Evolutionary conservation across 2,888 invertebrate genomes (phyloP), one percentile per base, ranked within the genome.

Genomic region (Drosophila rubida): DNA sequence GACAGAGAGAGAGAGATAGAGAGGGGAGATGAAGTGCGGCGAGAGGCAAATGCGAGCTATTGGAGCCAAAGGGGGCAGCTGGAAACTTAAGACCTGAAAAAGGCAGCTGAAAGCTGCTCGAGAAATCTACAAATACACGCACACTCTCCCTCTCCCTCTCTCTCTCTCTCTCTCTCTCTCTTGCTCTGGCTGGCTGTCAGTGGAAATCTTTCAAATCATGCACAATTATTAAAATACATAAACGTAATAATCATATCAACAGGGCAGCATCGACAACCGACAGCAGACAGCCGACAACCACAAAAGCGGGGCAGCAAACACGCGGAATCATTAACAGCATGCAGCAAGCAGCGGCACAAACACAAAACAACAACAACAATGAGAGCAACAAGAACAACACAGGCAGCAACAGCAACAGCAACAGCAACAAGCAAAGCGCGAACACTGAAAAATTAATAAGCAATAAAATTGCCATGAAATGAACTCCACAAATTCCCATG

Each of bases 381-480:
- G 81, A 85, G 69, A 83, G 79, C 83, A 84, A 45, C 50, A 45
- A 14, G 37, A 51, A 7, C 32, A 49, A n/a, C 49, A 57, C 4
- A 44, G 54, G 14, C 45, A 55, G 11, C 55, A 61, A 22, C 55
- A 50, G 30, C 46, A 50, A 37, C 58, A 74, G 35, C 32, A 48
- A 41, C 66, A 54, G 23, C 37, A 63, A 55, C 60, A 70, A 73
- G 51, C 60, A 79, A 87, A 79, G 83, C 85, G 87, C 87, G 71
- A 84, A 81, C 83, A 84, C 78, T 84, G 71, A 84, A 84, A 84
- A 84, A 84, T 91, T 91, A 91, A 91, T 91, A 90, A 91, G 90
- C 89, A 90, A 91, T 90, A 90, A 91, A 91, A 91, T 91, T 91
- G 91, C 90, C 91, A 91, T 91, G 91, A 91, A 91, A 91, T 91